Base-by-base conservation (phyloP, 2,888 invertebrate genomes). In the Ophion slaviceki region DNA sequence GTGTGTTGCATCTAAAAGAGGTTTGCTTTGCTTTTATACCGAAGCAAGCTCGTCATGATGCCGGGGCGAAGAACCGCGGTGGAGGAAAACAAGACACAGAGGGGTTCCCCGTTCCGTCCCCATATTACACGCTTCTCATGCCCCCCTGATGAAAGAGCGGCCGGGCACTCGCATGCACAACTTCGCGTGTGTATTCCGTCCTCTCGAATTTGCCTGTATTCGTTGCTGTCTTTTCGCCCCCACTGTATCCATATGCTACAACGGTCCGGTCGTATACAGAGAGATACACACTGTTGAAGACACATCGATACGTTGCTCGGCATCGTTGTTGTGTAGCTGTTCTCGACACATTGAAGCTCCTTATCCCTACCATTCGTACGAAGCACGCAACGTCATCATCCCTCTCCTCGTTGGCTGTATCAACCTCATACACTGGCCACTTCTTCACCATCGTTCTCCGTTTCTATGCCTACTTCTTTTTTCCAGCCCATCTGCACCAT, bases 11-110 rank as follows among this genome's bases (percentile, higher is more conserved):
- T 92, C 92, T 92, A 93, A 93, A 94, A 93, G 92, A 93, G 91
- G 91, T 92, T 87, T 92, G 92, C 93, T 93, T 93, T 93, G 93
- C 94, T 93, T 93, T 93, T 93, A 94, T 94, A 94, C 93, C 92
- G 90, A 91, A 89, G 90, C 91, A 68, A 62, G 81, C 81, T 62
- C 70, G 62, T 81, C 62, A 70, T 76, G 81, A 70, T 20, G 61
- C 75, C 75, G 67, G 5, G 7, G 40, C 40, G 7, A 66, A 47
- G 86, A 57, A 75, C 59, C 66, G 80, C 59, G 68, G 86, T 82
- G 80, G 86, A 85, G 87, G 87, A 84, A 86, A 83, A 86, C 81
- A 70, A 75, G 62, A 68, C 75, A 85, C 86, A 88, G 84, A 87
- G 87, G 88, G 88, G 87, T 87, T 86, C 84, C 83, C 80, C 85